Evolutionary conservation across 1,140 invertebrate species (phyloP).

Genomic region (Polypedilum pembai): DNA sequence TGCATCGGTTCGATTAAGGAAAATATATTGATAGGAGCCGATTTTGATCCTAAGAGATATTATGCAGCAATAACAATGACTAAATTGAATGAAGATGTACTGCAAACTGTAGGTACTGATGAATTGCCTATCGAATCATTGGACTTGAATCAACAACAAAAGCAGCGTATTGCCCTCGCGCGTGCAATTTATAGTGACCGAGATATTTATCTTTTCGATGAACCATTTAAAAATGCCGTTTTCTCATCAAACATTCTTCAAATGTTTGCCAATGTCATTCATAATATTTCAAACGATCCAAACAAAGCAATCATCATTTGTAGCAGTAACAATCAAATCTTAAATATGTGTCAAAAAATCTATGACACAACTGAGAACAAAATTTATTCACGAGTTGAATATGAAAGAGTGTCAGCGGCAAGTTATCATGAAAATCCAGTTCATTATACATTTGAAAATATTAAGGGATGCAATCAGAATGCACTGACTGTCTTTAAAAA

Average conservation of each 20-base stretch:
- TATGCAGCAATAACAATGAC: background rate
- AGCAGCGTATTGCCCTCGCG: conserved; percentile 53
- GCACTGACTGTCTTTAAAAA: conserved; percentile 1
- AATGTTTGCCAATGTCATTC: background rate
- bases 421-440: conserved; percentile 24
- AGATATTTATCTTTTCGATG: conserved; percentile 52
- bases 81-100: background rate
- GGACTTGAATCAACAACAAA: conserved; percentile 50
- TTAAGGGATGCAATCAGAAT: background rate
- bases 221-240: conserved; percentile 40
- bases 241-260: conserved; percentile 28
- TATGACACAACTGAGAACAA: background rate
- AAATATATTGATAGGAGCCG: conserved; percentile 54
- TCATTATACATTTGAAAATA: conserved; percentile 22
- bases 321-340: background rate
- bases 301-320: conserved; percentile 25
- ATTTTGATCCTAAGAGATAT: conserved; percentile 42
- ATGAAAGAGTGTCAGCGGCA: background rate
- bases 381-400: conserved; percentile 6
- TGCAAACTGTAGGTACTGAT: conserved; percentile 12
- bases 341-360: conserved; percentile 14
- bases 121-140: conserved; percentile 31
- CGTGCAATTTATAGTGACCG: conserved; percentile 49
- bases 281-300: background rate
- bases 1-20: conserved; percentile 54